Evolutionary conservation across 2,888 invertebrate genomes (phyloP), one percentile per base, ranked within the genome.

Genomic region (Drosophila demipolita): DNA sequence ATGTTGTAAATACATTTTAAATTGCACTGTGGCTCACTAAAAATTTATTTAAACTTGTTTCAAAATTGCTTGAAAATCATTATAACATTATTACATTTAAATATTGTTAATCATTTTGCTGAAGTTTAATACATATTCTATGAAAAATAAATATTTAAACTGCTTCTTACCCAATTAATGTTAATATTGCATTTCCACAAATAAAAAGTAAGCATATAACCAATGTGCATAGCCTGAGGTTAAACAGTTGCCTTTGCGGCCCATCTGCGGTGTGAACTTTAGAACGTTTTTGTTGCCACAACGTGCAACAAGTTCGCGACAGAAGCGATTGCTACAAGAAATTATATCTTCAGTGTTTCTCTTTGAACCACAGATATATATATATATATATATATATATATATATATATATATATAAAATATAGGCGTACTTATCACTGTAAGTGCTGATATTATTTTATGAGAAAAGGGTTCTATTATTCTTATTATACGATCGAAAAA

Each of bases 251-350:
- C 15, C 55, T 35, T 11, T 4, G 32, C 38, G 23, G 15, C 36
- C 33, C 33, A 63, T 55, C 53, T 29, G 42, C 48, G 38, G 7
- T 8, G 23, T 9, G 26, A 61, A 54, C 35, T 50, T 77, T 78
- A 78, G 26, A 71, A 62, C 77, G 58, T 11, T 62, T 76, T 66
- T 42, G 72, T 20, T 29, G 38, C 26, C 42, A 17, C 52, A 64
- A 35, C 73, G 54, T 29, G 76, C 62, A 52, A 77, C 72, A 81
- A 81, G 81, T 61, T 35, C 72, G 72, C 48, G 40, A 26, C 55
- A 23, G 50, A 15, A 29, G 33, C 64, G 33, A 32, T 48, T 38
- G 7, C 36, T 32, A 5, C 6, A n/a, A 38, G 17, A 48, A 36
- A 17, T 8, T 29, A 1, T 2, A 38, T 12, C 32, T 38, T 8